phyloP scores from a whole-genome alignment of 1,140 invertebrate species.

The Armadillidium nasatum region DNA sequence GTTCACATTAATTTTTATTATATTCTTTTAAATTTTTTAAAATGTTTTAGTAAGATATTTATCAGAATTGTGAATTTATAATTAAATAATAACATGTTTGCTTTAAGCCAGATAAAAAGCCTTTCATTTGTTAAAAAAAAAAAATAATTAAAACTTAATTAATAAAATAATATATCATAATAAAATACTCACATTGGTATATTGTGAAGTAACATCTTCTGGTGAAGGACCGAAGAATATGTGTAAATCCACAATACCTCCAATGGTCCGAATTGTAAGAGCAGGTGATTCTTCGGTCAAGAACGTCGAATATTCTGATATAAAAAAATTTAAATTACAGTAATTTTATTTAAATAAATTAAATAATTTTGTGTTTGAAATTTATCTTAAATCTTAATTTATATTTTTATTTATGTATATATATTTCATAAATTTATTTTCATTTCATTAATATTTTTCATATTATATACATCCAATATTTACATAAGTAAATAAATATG shows the following conservation, averaged over 20 bases:
- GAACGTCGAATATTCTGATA: conserved; percentile 34
- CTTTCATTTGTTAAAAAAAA: too few relatives aligned
- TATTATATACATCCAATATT: too few relatives aligned
- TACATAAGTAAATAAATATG: too few relatives aligned
- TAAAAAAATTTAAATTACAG: background rate
- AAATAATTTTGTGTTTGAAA: background rate
- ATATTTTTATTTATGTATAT: background rate
- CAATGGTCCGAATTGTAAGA: conserved; percentile 48
- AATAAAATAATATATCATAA: too few relatives aligned
- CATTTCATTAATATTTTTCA: background rate
- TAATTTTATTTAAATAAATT: background rate
- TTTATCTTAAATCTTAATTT: background rate
- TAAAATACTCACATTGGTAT: conserved; percentile 38
- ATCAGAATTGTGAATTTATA: background rate
- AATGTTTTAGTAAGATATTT: too few relatives aligned
- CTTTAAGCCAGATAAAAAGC: too few relatives aligned
- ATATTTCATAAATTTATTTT: background rate
- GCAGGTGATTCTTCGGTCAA: conserved; percentile 44
- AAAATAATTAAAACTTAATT: too few relatives aligned
- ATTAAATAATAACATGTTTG: too few relatives aligned
- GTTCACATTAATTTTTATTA: too few relatives aligned
- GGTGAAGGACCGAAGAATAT: conserved; percentile 53
- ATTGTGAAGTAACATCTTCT: conserved; percentile 54
- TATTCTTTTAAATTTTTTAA: too few relatives aligned
- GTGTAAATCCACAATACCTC: conserved; percentile 52